Evolutionary conservation across 1,140 invertebrate species (phyloP).

Genomic region (Cylas formicarius): DNA sequence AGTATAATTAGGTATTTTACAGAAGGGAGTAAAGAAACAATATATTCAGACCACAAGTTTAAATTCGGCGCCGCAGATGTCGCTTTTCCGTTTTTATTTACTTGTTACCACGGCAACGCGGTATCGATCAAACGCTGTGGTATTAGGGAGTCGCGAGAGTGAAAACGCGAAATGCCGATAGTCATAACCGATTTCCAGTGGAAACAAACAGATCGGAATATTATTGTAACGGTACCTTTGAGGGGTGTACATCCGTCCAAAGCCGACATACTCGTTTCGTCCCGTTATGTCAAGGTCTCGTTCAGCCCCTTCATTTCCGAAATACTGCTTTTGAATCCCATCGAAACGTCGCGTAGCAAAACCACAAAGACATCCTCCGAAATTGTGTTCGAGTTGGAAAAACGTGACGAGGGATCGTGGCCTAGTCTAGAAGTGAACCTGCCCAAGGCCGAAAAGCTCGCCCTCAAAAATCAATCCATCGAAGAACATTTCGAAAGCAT

Average conservation of each 20-base stretch:
- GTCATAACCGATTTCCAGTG: conserved; percentile 61
- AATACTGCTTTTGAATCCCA: conserved; percentile 51
- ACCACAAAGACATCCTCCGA: conserved; percentile 50
- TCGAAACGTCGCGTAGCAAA: conserved; percentile 50
- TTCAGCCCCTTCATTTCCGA: conserved; percentile 61
- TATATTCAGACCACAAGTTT: no score
- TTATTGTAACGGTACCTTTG: conserved; percentile 53
- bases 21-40: no score
- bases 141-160: no score
- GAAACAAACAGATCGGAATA: conserved; percentile 51
- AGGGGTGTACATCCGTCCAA: conserved; percentile 46
- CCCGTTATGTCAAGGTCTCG: conserved; percentile 58
- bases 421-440: conserved; percentile 46
- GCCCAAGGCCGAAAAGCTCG: conserved; percentile 49
- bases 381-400: conserved; percentile 54
- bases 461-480: conserved; percentile 47
- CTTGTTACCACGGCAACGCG: no score
- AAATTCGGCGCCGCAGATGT: no score
- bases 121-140: no score
- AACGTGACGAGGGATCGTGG: conserved; percentile 51
- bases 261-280: conserved; percentile 55
- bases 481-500: conserved; percentile 42
- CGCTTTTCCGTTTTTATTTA: no score
- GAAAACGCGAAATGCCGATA: no score
- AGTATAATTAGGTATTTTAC: no score